Base-by-base conservation (phyloP, 2,113 vertebrate species). In the Campylomormyrus numenius region DNA sequence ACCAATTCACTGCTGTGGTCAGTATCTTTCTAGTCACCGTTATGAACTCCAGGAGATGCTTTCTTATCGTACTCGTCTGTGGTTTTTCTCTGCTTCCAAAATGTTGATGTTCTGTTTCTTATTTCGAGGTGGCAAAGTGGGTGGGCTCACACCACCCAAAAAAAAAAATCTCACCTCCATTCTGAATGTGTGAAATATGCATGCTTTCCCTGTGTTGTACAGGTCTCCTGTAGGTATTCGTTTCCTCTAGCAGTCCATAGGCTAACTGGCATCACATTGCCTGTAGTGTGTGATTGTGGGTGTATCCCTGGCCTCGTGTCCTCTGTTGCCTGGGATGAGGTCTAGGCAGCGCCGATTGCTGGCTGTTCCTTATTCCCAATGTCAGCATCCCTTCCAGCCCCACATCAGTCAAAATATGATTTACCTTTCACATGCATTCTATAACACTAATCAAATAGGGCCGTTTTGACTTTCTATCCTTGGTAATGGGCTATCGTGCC, bases 1-100 rank as follows among this genome's bases (percentile, higher is more conserved):
- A 98, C 95, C 98, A 99, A 96, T 99, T 99, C 97, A 97, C 96
- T 96, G 98, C 98, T 96, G 98, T 98, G 97, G 98, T 99, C 91
- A 97, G 98, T 97, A 80, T 24, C 2, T 90, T 9, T 21, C 17
- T 21, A 21, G 6, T 46, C 3, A 8, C 39, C 1, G 0, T 24
- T n/a, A 9, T 85, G 45, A 48, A n/a, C 45, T 85, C 35, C 15
- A 42, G 85, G 46, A 1, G 10, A 11, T 35, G 48, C 66, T 24
- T 52, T 42, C 31, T 83, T 11, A 53, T 53, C 1, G 2, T 21
- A 24, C 6, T 66, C 1, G 3, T 56, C 21, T 45, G 17, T 58
- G 6, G 21, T 42, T 52, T 27, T 62, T 62, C 39, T 45, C 56
- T 66, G 50, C 53, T n/a, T 88, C 3, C 19, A 39, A 77, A 35